phyloP scores from a whole-genome alignment of 2,113 vertebrate species.

The Microtus oregoni region DNA sequence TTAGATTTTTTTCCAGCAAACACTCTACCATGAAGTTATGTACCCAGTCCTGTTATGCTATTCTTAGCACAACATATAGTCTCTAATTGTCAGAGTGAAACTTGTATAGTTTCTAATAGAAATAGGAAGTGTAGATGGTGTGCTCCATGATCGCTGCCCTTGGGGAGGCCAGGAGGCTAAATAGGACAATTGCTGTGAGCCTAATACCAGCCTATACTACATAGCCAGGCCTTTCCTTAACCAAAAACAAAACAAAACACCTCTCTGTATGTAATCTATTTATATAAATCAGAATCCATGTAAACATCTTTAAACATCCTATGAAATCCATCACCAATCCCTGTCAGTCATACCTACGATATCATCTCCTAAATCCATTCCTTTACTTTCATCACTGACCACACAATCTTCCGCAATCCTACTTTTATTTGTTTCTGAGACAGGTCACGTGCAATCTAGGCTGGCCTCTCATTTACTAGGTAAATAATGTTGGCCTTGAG shows the following conservation, averaged over 20 bases:
- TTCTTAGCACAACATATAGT: neutral
- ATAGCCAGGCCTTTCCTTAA: neutral
- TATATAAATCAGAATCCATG: neutral
- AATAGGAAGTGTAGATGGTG: neutral
- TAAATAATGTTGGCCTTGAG: neutral
- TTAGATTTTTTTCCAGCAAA: neutral
- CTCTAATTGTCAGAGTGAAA: neutral
- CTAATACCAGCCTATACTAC: neutral
- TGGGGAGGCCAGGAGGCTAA: neutral
- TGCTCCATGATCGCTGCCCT: neutral
- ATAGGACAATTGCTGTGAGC: neutral
- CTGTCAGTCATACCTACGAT: neutral
- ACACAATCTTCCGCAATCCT: neutral
- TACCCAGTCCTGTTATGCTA: neutral
- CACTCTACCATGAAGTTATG: neutral
- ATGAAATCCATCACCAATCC: neutral
- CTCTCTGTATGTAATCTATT: neutral
- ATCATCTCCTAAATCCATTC: neutral
- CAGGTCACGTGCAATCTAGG: neutral
- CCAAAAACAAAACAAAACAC: neutral
- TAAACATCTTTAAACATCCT: neutral
- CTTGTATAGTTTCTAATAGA: constrained; percentile 1
- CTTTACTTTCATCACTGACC: neutral
- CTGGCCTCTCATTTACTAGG: neutral
- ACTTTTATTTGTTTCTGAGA: neutral